Evolutionary conservation across 2,888 invertebrate species (phyloP).

Genomic region (Amphimallon solstitiale): DNA sequence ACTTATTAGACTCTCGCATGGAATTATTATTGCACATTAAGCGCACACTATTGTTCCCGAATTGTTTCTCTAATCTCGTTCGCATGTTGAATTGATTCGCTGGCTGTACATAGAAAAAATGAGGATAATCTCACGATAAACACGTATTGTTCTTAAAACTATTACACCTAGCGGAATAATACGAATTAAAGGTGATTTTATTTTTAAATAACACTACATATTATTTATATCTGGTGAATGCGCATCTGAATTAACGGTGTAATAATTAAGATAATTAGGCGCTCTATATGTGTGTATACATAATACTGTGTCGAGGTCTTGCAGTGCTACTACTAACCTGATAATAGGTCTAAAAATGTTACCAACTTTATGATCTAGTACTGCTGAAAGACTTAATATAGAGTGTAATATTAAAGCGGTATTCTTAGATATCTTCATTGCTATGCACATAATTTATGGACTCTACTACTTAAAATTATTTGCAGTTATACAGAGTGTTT

Average conservation of each 20-base stretch:
- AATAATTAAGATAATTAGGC: too few species aligned
- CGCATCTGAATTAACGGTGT: not conserved
- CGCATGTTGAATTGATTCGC: slow-evolving; percentile 21
- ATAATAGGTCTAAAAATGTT: too few species aligned
- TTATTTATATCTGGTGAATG: not conserved
- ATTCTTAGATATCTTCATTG: too few species aligned
- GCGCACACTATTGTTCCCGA: slow-evolving; percentile 10
- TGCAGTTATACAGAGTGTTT: too few species aligned
- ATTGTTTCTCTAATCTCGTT: slow-evolving; percentile 9
- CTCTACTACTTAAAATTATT: too few species aligned
- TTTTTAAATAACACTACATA: not conserved
- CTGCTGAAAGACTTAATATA: too few species aligned
- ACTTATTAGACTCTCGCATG: not conserved
- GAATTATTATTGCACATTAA: not conserved
- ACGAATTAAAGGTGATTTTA: not conserved
- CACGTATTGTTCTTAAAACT: not conserved
- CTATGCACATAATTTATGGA: too few species aligned
- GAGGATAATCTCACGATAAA: slow-evolving; percentile 19
- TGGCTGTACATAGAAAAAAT: not conserved
- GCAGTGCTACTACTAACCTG: too few species aligned
- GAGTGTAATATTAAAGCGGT: too few species aligned
- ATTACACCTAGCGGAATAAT: slow-evolving; percentile 1
- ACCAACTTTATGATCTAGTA: too few species aligned
- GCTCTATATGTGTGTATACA: too few species aligned
- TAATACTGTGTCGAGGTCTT: too few species aligned